phyloP scores from a whole-genome alignment of 2,113 vertebrate genomes.

The Illadopsis cleaveri region DNA sequence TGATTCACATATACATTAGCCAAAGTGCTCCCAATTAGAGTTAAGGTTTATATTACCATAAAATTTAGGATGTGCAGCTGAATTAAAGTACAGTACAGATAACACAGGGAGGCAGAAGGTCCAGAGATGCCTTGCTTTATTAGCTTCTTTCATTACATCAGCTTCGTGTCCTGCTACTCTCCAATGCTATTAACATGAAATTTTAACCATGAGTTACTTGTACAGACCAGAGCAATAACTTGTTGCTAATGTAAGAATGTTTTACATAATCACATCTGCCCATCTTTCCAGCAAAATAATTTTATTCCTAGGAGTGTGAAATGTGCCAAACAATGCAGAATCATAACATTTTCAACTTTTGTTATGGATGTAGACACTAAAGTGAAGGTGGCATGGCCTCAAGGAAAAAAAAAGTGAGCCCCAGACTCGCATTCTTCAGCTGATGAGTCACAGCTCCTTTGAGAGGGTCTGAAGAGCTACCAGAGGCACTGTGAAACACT shows the following conservation, averaged over 20 bases:
- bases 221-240: background rate
- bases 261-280: background rate
- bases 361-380: background rate
- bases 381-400: background rate
- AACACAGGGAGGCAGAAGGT: background rate
- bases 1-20: background rate
- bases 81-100: background rate
- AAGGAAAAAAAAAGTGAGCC: background rate
- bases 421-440: background rate
- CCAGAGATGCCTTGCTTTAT: background rate
- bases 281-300: background rate
- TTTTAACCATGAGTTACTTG: background rate
- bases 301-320: background rate
- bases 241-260: background rate
- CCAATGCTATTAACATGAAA: background rate
- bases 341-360: background rate
- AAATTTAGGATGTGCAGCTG: background rate
- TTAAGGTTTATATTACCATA: background rate
- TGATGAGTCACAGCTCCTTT: background rate
- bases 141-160: background rate
- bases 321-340: background rate
- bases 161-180: background rate
- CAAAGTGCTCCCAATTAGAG: background rate
- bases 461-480: background rate
- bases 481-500: background rate